Evolutionary conservation across 2,113 vertebrate genomes (phyloP), one percentile per base, ranked within the genome.

Genomic region (Zosterops japonicus): DNA sequence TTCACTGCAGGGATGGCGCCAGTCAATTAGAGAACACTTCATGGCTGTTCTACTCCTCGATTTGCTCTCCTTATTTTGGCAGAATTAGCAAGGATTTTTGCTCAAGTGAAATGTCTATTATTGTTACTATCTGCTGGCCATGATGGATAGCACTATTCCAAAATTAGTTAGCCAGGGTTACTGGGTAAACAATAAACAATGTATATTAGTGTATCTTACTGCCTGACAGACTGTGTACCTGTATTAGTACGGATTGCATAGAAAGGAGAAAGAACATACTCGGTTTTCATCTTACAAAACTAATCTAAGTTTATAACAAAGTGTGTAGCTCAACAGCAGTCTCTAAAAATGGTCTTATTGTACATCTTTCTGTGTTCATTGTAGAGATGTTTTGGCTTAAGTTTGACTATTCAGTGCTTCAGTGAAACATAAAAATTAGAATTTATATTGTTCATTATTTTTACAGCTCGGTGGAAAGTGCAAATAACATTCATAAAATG

Each of bases 371-470:
- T 83, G 61, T 68, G 36, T 42, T 35, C 47, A 7, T 80, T 93
- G 44, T 41, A 83, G 60, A 39, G 44, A 22, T 59, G 46, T 90
- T 94, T 74, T 80, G 79, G 46, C 41, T 91, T 70, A 41, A 6
- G 28, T 49, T 89, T 94, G 77, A 39, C 25, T 83, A 8, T 41
- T 89, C 35, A 11, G 20, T 82, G 19, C 89, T 93, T 93, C 44
- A 36, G 35, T 17, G 29, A 61, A 92, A 86, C 9, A 28, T 83
- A 81, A 93, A 87, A 82, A 64, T 21, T 36, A 21, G 65, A 61
- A 85, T 92, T 91, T 86, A 29, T 90, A 71, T 79, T 77, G 55
- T 78, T 93, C 59, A 67, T 92, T 94, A 76, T 92, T 91, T 96
- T 91, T 92, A 88, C 35, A 82, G 50, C 56, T 87, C 16, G 36